A percentile compares a stretch with the other conserved stretches of the same genome.
Evolutionary conservation across 2,888 invertebrate species (phyloP).

Genomic region (Craniophora ligustri): DNA sequence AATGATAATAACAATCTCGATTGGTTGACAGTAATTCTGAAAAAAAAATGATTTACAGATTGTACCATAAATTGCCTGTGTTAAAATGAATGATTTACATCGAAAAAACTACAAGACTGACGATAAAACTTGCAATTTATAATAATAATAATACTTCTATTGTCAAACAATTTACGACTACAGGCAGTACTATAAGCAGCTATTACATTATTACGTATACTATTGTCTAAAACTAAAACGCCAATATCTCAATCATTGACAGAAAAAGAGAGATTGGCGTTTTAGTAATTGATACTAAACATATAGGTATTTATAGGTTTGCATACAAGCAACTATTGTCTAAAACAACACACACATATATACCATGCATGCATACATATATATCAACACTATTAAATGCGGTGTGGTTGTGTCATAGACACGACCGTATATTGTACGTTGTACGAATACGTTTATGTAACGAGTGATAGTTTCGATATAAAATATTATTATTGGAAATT

Average conservation of each 20-base stretch:
- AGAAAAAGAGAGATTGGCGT: neutral
- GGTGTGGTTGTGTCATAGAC: no score
- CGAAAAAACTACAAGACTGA: neutral
- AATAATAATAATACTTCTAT: no score
- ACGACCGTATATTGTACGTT: no score
- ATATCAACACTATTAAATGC: no score
- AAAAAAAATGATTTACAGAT: neutral
- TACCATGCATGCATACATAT: neutral
- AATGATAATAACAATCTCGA: neutral
- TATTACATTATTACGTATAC: conserved; percentile 11
- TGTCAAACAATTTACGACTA: neutral
- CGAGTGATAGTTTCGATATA: no score
- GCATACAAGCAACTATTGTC: conserved; percentile 21
- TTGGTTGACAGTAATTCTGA: neutral
- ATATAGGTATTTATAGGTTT: neutral
- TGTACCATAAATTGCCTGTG: neutral
- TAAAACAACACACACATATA: conserved; percentile 9
- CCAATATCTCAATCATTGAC: neutral
- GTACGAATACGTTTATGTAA: no score
- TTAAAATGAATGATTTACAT: no score
- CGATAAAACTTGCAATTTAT: conserved; percentile 7
- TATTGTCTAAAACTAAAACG: conserved; percentile 4
- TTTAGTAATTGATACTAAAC: neutral
- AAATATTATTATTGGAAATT: no score
- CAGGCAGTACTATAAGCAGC: neutral